These are phyloP conservation scores for Microctenopoma stevenorrisi DNA, from an alignment of 2,797 vertebrate species.

Conservation along the genomic window DNA sequence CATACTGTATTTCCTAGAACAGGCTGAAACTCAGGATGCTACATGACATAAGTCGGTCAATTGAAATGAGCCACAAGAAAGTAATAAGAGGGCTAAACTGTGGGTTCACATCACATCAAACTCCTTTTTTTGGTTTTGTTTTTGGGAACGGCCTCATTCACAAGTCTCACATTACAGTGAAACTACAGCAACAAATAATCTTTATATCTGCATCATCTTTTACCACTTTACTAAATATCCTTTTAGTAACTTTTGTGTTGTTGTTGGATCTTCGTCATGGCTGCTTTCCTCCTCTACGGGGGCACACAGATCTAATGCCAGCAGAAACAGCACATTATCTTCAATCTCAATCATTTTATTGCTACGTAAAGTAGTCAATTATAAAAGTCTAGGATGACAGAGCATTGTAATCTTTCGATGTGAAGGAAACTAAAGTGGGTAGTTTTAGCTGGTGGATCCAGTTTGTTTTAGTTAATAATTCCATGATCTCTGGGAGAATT, in stretches of 20 bases:
- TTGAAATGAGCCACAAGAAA: conserved; percentile 11
- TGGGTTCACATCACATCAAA: not conserved
- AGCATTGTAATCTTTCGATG: conserved; percentile 31
- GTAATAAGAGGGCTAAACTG: not conserved
- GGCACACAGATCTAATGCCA: conserved; percentile 6
- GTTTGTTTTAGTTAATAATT: conserved; percentile 46
- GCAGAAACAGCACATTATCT: not conserved
- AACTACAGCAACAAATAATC: conserved; percentile 8
- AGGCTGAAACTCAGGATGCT: not conserved
- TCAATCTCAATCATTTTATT: not conserved
- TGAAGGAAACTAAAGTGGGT: conserved; percentile 12
- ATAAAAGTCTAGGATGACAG: conserved; percentile 15
- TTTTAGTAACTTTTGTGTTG: too few species aligned
- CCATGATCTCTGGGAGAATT: conserved; percentile 39
- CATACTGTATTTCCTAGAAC: conserved; percentile 17
- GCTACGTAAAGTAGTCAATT: conserved; percentile 4
- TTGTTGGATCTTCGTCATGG: not conserved
- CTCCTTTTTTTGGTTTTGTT: conserved; percentile 16
- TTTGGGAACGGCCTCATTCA: conserved; percentile 2
- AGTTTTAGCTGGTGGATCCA: conserved; percentile 26
- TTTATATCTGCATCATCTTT: conserved; percentile 5
- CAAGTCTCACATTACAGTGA: not conserved
- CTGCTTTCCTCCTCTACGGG: conserved; percentile 1
- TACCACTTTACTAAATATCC: too few species aligned
- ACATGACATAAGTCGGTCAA: conserved; percentile 12